These are phyloP conservation scores for Kuschelorhynchus macadamiae DNA, from an alignment of 2,888 invertebrate species.

Conservation along the genomic window DNA sequence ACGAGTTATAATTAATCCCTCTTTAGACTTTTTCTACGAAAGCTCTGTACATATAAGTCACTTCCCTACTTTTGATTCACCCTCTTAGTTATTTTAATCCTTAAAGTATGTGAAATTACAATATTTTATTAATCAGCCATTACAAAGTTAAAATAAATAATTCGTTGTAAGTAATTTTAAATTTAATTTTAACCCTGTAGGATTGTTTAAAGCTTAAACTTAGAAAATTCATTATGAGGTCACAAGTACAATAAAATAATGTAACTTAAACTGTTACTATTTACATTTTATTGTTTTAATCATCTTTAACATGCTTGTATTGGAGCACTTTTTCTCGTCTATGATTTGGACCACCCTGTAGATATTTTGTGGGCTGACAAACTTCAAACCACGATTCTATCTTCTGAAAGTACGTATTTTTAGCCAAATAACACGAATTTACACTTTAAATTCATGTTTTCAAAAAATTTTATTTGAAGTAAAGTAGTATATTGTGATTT, in stretches of 20 bases:
- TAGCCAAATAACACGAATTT: no score
- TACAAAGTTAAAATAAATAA: constrained; percentile 2
- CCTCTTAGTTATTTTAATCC: neutral
- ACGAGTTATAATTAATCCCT: neutral
- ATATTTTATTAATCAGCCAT: constrained; percentile 8
- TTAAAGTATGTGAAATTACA: neutral
- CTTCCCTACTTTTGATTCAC: neutral
- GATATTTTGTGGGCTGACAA: no score
- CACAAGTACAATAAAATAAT: constrained; percentile 4
- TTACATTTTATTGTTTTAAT: neutral
- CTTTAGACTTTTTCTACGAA: neutral
- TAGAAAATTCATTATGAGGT: constrained; percentile 4
- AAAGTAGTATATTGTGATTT: no score
- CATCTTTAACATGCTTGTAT: neutral
- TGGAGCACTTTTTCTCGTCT: no score
- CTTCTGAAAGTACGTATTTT: no score
- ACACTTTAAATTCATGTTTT: no score
- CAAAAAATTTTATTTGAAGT: no score
- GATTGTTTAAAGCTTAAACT: neutral
- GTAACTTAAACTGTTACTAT: neutral
- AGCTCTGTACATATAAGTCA: neutral
- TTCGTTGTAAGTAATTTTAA: neutral
- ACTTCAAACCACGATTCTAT: no score
- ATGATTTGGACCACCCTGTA: no score
- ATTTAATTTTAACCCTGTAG: neutral